Evolutionary conservation across 2,113 vertebrate species (phyloP).

Genomic region (Struthio camelus): DNA sequence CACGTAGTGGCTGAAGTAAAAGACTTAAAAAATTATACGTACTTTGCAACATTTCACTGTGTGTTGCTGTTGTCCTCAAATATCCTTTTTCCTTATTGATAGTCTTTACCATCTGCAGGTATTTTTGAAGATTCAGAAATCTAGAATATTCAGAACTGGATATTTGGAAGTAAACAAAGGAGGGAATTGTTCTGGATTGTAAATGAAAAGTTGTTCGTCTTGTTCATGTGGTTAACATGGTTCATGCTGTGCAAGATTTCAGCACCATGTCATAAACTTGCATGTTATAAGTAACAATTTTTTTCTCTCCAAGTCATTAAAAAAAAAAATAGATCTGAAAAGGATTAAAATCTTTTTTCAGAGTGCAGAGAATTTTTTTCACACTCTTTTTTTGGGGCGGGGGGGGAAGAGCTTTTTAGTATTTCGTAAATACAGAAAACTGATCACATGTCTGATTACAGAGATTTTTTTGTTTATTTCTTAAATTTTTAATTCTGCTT

Average conservation of each 20-base stretch:
- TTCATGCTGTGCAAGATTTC: constrained; percentile 68
- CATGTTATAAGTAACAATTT: constrained; percentile 44
- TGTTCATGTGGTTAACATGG: constrained; percentile 52
- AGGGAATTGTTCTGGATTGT: constrained; percentile 46
- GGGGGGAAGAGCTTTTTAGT: neutral
- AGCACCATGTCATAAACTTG: constrained; percentile 45
- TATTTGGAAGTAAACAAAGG: constrained; percentile 67
- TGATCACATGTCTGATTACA: neutral
- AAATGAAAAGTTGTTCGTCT: constrained; percentile 74
- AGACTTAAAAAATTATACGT: neutral
- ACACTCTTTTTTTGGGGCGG: neutral
- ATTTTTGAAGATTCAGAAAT: constrained; percentile 21
- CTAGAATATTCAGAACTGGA: constrained; percentile 48
- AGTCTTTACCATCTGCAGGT: constrained; percentile 23
- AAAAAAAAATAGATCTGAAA: constrained; percentile 17
- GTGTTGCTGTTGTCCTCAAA: neutral
- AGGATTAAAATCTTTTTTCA: neutral
- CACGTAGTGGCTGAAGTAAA: neutral
- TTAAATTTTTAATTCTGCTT: neutral
- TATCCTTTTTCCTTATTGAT: constrained; percentile 19
- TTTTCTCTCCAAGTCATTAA: neutral
- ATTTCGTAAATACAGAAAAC: neutral
- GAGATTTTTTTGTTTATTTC: neutral
- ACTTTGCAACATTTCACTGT: neutral
- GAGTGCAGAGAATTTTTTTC: neutral